phyloP scores from a whole-genome alignment of 2,113 vertebrate genomes.

The Festucalex cinctus region DNA sequence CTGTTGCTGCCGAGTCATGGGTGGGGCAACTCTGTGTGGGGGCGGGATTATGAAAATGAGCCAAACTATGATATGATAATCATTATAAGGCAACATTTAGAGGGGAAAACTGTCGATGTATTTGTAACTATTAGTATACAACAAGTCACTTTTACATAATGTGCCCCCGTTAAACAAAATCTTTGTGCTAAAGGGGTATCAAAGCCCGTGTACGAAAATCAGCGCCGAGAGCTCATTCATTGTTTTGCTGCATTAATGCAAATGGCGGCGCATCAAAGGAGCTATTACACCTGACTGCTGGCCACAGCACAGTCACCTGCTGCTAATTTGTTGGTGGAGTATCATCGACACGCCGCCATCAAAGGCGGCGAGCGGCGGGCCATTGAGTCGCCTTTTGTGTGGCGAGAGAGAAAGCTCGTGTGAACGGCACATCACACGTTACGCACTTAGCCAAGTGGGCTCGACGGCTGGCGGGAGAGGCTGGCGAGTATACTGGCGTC shows the following conservation, averaged over 20 bases:
- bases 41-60: no score
- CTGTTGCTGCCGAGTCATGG: no score
- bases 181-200: background rate
- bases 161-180: background rate
- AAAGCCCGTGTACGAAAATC: background rate
- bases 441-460: constrained; percentile 73
- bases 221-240: background rate
- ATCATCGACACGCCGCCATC: constrained; percentile 66
- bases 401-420: constrained; percentile 61
- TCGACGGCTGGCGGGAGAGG: constrained; percentile 27
- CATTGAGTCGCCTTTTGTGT: constrained; percentile 71
- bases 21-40: no score
- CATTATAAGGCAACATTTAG: no score
- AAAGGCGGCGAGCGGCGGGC: constrained; percentile 53
- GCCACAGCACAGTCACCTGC: constrained; percentile 59
- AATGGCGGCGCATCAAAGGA: constrained; percentile 45
- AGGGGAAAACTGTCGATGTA: no score
- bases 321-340: constrained; percentile 29
- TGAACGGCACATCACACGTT: constrained; percentile 75
- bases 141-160: no score
- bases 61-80: no score
- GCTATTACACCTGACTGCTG: constrained; percentile 45
- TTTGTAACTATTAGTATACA: no score
- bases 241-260: constrained; percentile 6
- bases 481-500: constrained; percentile 1